Percentiles rank a stretch among this genome's conserved stretches.
These are phyloP conservation scores for Epizoanthus scotinus DNA, from an alignment of 92 coral and sea anemone species.

Conservation along the genomic window DNA sequence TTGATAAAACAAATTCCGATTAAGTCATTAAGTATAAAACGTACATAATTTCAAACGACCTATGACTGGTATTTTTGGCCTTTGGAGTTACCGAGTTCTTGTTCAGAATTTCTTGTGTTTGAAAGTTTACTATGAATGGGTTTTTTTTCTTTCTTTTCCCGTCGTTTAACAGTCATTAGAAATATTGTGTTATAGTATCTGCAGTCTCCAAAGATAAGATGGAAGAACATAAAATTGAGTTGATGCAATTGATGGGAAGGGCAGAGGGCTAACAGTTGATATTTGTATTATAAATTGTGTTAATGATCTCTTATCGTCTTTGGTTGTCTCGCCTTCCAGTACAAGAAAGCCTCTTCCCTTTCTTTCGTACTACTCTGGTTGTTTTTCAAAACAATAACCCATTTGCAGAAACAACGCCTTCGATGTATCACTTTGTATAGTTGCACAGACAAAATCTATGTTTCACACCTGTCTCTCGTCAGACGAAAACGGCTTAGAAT, in stretches of 20 bases:
- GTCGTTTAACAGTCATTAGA: not conserved
- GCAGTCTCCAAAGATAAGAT: not conserved
- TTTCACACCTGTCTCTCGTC: slow-evolving; percentile 10
- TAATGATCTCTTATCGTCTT: slow-evolving; percentile 12
- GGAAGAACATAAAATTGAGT: not conserved
- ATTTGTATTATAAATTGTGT: not conserved
- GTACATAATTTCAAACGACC: slow-evolving; percentile 1
- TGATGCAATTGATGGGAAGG: not conserved
- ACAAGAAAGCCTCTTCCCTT: not conserved
- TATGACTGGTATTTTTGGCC: slow-evolving; percentile 17
- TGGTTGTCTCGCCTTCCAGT: slow-evolving; percentile 3
- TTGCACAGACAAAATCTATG: not conserved
- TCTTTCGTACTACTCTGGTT: not conserved
- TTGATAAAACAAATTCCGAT: not conserved
- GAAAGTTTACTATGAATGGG: not conserved
- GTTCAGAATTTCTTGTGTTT: slow-evolving; percentile 3
- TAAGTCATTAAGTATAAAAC: not conserved
- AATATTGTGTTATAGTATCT: not conserved
- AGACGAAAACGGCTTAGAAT: slow-evolving; percentile 12
- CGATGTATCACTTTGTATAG: not conserved
- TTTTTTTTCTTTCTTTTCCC: not conserved
- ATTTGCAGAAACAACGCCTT: not conserved
- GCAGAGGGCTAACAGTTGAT: not conserved
- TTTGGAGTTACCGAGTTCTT: not conserved
- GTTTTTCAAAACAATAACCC: not conserved